Percentiles rank a stretch among this genome's conserved stretches.
Evolutionary conservation across 2,797 vertebrate genomes (phyloP).

Genomic region (Psittacula echo): DNA sequence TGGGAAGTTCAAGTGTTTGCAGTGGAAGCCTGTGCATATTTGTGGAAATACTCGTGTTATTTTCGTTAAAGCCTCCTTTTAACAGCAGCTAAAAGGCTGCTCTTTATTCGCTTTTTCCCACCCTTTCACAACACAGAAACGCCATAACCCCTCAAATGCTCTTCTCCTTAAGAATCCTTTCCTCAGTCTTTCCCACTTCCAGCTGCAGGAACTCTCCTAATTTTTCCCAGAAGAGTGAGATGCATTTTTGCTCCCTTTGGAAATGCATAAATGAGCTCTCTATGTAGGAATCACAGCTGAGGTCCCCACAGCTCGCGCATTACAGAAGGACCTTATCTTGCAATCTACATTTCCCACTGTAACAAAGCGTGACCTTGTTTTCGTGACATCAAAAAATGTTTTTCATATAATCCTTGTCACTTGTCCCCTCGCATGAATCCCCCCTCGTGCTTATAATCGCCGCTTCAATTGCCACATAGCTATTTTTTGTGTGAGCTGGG

Average conservation of each 20-base stretch:
- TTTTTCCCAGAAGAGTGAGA: conserved; percentile 74
- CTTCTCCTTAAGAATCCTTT: conserved; percentile 59
- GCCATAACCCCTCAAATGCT: conserved; percentile 61
- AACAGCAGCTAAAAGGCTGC: conserved; percentile 44
- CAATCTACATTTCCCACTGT: conserved; percentile 73
- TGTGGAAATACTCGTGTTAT: conserved; percentile 26
- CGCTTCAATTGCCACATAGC: conserved; percentile 68
- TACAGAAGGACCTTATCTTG: conserved; percentile 83
- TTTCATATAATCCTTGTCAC: conserved; percentile 61
- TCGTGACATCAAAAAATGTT: conserved; percentile 70
- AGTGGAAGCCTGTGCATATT: neutral
- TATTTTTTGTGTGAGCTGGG: conserved; percentile 60
- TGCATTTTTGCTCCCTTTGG: conserved; percentile 75
- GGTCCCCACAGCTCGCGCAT: conserved; percentile 61
- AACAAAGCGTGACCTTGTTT: conserved; percentile 83
- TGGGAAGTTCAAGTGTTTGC: neutral
- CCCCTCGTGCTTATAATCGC: conserved; percentile 30
- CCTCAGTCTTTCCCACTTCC: conserved; percentile 75
- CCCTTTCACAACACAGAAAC: conserved; percentile 31
- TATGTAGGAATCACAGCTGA: conserved; percentile 80
- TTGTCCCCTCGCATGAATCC: conserved; percentile 48
- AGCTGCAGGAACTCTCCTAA: conserved; percentile 76
- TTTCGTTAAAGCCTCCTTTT: conserved; percentile 63
- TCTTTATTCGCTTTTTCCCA: conserved; percentile 62
- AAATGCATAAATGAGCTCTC: conserved; percentile 82